Conservation (phyloP, 2,797 vertebrate species). For the Chromobotia macracanthus region DNA sequence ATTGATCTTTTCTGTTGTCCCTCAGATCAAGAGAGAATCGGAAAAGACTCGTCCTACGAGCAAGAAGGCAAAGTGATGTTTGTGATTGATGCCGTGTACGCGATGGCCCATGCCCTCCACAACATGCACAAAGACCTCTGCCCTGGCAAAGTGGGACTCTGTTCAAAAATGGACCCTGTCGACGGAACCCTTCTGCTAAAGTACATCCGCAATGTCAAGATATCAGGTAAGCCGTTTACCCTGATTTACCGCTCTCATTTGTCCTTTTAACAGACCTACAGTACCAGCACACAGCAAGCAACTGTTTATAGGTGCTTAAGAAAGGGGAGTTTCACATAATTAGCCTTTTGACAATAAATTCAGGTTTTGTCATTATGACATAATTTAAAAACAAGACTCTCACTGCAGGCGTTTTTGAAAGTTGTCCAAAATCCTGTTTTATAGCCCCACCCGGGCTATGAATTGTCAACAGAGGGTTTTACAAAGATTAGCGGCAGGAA, state of each 20-base stretch:
- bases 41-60: slow-evolving; percentile 91
- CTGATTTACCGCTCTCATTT: slow-evolving; percentile 3
- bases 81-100: slow-evolving; percentile 94
- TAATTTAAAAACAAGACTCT: slow-evolving; percentile 16
- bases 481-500: slow-evolving; percentile 47
- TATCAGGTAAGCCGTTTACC: slow-evolving; percentile 81
- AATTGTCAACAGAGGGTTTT: slow-evolving; percentile 43
- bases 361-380: slow-evolving; percentile 10
- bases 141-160: slow-evolving; percentile 89
- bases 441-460: slow-evolving; percentile 31
- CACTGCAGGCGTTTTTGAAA: slow-evolving; percentile 16
- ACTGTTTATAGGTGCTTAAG: slow-evolving; percentile 29
- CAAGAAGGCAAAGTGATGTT: slow-evolving; percentile 98
- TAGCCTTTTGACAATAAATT: slow-evolving; percentile 18
- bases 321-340: slow-evolving; percentile 30
- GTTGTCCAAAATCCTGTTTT: slow-evolving; percentile 26
- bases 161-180: slow-evolving; percentile 90
- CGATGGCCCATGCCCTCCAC: slow-evolving; percentile 94
- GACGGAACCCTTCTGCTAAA: slow-evolving; percentile 92
- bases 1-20: not conserved
- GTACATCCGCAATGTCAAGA: slow-evolving; percentile 92
- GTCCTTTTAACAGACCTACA: not conserved
- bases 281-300: not conserved
- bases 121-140: slow-evolving; percentile 94
- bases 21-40: slow-evolving; percentile 93